Evolutionary conservation across 2,113 vertebrate genomes (phyloP).

Genomic region (Poicephalus meyeri): DNA sequence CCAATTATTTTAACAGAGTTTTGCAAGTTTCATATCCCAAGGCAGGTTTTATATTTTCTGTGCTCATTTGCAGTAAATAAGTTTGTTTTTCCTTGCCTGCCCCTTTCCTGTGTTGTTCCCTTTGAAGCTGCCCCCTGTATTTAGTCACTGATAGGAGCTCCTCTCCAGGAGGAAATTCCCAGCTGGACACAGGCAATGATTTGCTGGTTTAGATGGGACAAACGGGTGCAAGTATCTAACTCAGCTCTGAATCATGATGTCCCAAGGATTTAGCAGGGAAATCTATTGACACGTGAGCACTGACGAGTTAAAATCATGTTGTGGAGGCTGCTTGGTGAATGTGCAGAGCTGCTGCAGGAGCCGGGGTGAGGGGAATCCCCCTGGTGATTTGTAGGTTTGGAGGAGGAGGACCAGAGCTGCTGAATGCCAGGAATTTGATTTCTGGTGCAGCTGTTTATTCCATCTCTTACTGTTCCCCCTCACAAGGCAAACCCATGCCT

Average conservation of each 20-base stretch:
- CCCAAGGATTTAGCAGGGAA: not conserved
- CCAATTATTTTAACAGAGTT: not conserved
- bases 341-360: slow-evolving; percentile 65
- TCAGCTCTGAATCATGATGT: not conserved
- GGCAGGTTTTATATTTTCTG: not conserved
- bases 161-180: not conserved
- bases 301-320: slow-evolving; percentile 26
- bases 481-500: slow-evolving; percentile 46
- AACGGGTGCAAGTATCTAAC: not conserved
- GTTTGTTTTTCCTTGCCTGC: not conserved
- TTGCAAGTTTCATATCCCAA: not conserved
- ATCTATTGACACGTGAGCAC: not conserved
- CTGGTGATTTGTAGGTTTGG: slow-evolving; percentile 69
- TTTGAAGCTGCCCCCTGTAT: not conserved
- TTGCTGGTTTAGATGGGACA: not conserved
- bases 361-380: slow-evolving; percentile 54
- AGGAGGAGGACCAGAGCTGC: slow-evolving; percentile 50
- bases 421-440: slow-evolving; percentile 70
- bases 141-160: not conserved
- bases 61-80: not conserved
- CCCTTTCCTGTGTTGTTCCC: not conserved
- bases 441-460: slow-evolving; percentile 73
- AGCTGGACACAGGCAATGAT: not conserved
- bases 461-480: slow-evolving; percentile 27
- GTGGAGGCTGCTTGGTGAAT: slow-evolving; percentile 45